Evolutionary conservation across 2,888 invertebrate species (phyloP).

Genomic region (Leptopilina syphax): DNA sequence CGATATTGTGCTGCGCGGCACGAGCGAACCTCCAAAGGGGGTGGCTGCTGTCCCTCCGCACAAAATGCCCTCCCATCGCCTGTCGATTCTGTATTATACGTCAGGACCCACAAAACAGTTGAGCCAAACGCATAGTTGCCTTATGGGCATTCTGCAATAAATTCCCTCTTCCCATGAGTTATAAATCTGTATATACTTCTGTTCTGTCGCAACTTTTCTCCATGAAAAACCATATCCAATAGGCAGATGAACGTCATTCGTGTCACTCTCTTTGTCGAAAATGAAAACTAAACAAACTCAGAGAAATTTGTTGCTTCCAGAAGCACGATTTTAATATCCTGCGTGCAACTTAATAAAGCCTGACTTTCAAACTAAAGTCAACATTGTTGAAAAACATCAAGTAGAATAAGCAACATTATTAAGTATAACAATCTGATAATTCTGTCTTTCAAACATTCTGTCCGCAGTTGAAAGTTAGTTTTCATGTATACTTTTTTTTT

Average conservation of each 20-base stretch:
- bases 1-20: conserved; percentile 76
- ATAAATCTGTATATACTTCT: neutral
- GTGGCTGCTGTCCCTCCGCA: conserved; percentile 47
- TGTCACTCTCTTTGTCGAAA: conserved; percentile 35
- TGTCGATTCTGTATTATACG: conserved; percentile 72
- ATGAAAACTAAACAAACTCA: conserved; percentile 32
- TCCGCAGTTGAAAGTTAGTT: no score
- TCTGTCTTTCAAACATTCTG: no score
- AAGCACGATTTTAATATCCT: conserved; percentile 38
- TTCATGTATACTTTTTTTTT: no score
- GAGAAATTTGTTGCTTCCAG: conserved; percentile 38
- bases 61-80: conserved; percentile 58
- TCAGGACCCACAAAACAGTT: conserved; percentile 52
- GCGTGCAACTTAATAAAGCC: neutral
- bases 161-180: conserved; percentile 19
- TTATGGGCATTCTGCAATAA: neutral
- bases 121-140: conserved; percentile 41
- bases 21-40: conserved; percentile 66
- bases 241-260: conserved; percentile 14
- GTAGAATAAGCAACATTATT: no score
- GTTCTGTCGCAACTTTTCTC: neutral
- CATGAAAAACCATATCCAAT: neutral
- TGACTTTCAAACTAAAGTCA: neutral
- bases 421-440: no score
- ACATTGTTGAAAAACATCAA: neutral